Conservation (phyloP, 2,888 invertebrate species). For the Lymantria dispar region DNA sequence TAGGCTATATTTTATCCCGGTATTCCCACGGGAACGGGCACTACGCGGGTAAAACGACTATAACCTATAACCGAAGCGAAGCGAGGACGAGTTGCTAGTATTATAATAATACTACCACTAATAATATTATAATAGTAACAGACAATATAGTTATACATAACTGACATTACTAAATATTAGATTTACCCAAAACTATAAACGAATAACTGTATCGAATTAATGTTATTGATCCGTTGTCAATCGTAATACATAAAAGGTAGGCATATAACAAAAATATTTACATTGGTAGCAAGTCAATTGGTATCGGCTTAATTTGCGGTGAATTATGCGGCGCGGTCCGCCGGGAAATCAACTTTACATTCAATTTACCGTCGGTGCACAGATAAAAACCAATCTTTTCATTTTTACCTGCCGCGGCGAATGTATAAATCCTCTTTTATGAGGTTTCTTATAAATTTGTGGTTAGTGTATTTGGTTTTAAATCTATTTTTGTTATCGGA, state of each 20-base stretch:
- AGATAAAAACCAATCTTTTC: slow-evolving; percentile 77
- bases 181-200: neutral
- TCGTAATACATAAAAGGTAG: slow-evolving; percentile 51
- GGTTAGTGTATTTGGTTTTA: neutral
- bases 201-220: slow-evolving; percentile 1
- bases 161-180: no score
- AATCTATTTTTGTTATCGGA: no score
- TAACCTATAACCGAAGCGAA: no score
- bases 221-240: slow-evolving; percentile 30
- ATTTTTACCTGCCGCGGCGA: slow-evolving; percentile 50
- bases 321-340: slow-evolving; percentile 70
- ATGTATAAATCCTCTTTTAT: slow-evolving; percentile 28
- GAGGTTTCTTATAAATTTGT: slow-evolving; percentile 10
- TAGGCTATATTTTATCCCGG: no score
- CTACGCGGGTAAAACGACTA: no score
- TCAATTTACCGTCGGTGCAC: slow-evolving; percentile 73
- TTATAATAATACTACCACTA: no score
- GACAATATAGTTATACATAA: no score
- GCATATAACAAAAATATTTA: slow-evolving; percentile 78
- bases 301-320: slow-evolving; percentile 74
- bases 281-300: slow-evolving; percentile 73
- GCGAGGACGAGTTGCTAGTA: no score
- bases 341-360: slow-evolving; percentile 81
- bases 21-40: no score
- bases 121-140: no score